A percentile compares a stretch with the other conserved stretches of the same genome.
Conservation (phyloP, 2,888 invertebrate genomes). For the Laothoe populi region DNA sequence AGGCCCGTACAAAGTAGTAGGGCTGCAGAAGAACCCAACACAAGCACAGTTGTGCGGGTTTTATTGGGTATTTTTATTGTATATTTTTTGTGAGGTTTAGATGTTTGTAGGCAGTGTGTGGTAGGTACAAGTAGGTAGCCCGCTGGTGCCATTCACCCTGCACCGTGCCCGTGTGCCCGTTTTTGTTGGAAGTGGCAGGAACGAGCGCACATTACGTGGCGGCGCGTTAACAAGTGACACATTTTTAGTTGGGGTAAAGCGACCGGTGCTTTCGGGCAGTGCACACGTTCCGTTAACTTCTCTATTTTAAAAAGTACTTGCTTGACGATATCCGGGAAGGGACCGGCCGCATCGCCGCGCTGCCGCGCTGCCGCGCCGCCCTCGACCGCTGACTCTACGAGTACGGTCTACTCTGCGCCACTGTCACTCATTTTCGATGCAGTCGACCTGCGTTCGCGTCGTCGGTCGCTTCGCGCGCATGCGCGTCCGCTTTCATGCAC, state of each 20-base stretch:
- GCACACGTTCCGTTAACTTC: slow-evolving; percentile 82
- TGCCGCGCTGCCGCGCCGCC: slow-evolving; percentile 47
- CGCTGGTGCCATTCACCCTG: slow-evolving; percentile 67
- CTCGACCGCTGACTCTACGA: slow-evolving; percentile 17
- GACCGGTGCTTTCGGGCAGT: slow-evolving; percentile 80
- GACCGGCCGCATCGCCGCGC: slow-evolving; percentile 73
- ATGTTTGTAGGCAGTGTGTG: slow-evolving; percentile 49
- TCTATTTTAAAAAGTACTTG: slow-evolving; percentile 83
- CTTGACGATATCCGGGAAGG: slow-evolving; percentile 82
- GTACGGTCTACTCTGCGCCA: slow-evolving; percentile 53
- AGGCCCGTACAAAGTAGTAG: slow-evolving; percentile 45
- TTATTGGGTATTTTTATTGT: slow-evolving; percentile 51
- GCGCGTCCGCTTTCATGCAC: slow-evolving; percentile 73
- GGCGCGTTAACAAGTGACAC: slow-evolving; percentile 72
- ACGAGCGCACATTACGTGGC: slow-evolving; percentile 51
- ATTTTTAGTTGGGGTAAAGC: slow-evolving; percentile 79
- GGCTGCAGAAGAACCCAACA: slow-evolving; percentile 52
- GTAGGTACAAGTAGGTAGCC: slow-evolving; percentile 44
- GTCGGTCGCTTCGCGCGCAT: slow-evolving; percentile 76
- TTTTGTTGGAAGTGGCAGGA: slow-evolving; percentile 52
- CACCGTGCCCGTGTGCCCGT: slow-evolving; percentile 55
- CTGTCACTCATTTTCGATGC: slow-evolving; percentile 79
- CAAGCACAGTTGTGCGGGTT: slow-evolving; percentile 48
- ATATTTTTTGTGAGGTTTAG: slow-evolving; percentile 55
- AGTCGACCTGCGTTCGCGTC: slow-evolving; percentile 82